Conservation (phyloP, 1,140 invertebrate species). For the Muscidifurax raptorellus region DNA sequence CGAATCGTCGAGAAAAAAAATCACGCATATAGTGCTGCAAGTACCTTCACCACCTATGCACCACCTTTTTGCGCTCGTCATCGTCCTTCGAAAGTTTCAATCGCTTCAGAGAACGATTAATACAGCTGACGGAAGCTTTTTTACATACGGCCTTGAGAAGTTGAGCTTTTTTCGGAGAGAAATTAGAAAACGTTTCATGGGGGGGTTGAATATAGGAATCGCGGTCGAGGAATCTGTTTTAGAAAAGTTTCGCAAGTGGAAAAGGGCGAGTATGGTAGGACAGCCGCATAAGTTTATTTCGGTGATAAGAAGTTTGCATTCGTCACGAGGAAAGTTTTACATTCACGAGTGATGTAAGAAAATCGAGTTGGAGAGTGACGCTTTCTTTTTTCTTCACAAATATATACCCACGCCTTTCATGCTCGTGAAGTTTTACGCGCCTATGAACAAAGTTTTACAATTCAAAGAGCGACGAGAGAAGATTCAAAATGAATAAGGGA, state of each 20-base stretch:
- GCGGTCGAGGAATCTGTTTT: background rate
- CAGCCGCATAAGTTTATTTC: too few relatives aligned
- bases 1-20: too few relatives aligned
- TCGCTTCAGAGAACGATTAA: background rate
- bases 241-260: background rate
- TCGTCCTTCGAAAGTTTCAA: background rate
- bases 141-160: background rate
- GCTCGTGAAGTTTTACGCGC: background rate
- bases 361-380: background rate
- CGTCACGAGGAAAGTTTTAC: too few relatives aligned
- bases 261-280: too few relatives aligned
- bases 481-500: background rate
- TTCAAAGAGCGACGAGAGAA: background rate
- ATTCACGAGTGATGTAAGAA: background rate
- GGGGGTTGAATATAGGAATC: too few relatives aligned
- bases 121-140: background rate
- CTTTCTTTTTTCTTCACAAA: background rate
- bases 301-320: too few relatives aligned
- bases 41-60: background rate
- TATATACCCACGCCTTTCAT: background rate
- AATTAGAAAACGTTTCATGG: background rate
- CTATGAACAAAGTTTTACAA: background rate
- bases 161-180: background rate
- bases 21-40: background rate
- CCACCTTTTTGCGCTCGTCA: background rate